Evolutionary conservation across 2,797 vertebrate species (phyloP).

Genomic region (Sebastolobus alascanus): DNA sequence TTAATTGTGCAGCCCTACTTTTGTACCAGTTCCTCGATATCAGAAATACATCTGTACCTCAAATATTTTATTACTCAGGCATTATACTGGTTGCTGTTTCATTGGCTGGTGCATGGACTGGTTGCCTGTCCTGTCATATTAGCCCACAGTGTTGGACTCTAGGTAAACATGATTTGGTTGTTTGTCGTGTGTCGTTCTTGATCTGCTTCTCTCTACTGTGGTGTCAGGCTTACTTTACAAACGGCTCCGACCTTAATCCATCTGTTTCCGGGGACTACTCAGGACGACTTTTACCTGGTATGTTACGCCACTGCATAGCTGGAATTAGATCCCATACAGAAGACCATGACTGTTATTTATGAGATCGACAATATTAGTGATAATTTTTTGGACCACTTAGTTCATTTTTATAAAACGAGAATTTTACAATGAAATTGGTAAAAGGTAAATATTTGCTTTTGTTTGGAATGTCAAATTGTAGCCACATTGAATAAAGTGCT

Average conservation of each 20-base stretch:
- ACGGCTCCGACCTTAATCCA: slow-evolving; percentile 1
- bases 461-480: not conserved
- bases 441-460: not conserved
- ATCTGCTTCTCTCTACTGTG: not conserved
- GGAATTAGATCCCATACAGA: not conserved
- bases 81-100: not conserved
- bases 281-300: not conserved
- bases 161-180: not conserved
- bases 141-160: not conserved
- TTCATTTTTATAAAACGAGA: not conserved
- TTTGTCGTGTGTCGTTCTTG: not conserved
- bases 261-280: not conserved
- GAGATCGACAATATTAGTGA: not conserved
- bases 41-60: not conserved
- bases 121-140: not conserved
- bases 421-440: not conserved
- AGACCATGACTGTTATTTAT: not conserved
- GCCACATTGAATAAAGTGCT: not conserved
- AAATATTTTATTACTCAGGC: not conserved
- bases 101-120: not conserved
- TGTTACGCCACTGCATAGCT: not conserved
- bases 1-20: too few species aligned
- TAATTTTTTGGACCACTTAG: not conserved
- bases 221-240: slow-evolving; percentile 11
- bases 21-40: not conserved